Percentiles rank a stretch among this genome's conserved stretches.
phyloP scores from a whole-genome alignment of 2,797 vertebrate species.

The Scolopax rusticola region DNA sequence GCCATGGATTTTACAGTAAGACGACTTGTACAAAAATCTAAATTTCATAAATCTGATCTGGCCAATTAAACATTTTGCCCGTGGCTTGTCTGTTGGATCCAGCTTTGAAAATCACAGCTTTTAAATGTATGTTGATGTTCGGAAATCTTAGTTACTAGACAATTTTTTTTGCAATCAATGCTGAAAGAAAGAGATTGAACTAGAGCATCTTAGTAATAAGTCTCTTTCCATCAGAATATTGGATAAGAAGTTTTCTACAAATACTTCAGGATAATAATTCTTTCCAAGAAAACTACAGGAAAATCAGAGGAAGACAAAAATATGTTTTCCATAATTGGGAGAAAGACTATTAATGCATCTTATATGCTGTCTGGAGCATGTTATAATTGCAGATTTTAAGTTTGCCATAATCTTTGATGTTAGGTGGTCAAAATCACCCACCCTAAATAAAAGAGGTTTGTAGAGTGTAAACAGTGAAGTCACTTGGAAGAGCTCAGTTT shows the following conservation, averaged over 20 bases:
- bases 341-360: neutral
- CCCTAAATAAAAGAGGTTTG: neutral
- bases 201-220: neutral
- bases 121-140: neutral
- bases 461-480: neutral
- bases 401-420: neutral
- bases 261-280: neutral
- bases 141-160: neutral
- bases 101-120: neutral
- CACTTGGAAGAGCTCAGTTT: neutral
- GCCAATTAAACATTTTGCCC: neutral
- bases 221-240: neutral
- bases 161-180: neutral
- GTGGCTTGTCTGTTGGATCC: neutral
- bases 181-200: neutral
- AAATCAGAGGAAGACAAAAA: neutral
- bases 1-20: neutral
- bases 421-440: neutral
- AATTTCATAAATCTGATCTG: neutral
- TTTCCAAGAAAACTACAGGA: neutral
- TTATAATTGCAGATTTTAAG: neutral
- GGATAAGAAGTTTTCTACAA: neutral
- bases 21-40: neutral
- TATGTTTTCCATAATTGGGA: neutral
- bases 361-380: neutral